Conservation (phyloP, 2,888 invertebrate genomes). For the Hermaeophaga mercurialis region DNA sequence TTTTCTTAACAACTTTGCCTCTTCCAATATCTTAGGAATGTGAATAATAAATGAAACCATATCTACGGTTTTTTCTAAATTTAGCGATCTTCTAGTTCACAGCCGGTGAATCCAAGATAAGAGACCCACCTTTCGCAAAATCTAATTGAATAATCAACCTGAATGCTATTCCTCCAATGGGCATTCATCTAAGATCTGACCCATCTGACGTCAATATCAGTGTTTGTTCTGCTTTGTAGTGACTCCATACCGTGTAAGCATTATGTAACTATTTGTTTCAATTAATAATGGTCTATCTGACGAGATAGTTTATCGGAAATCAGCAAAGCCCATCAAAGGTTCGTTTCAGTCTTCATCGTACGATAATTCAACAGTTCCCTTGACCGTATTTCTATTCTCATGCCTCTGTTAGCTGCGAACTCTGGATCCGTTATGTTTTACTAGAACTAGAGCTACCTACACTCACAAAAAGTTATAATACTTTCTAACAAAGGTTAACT, state of each 20-base stretch:
- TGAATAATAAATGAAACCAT: too few relatives aligned
- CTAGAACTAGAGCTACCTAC: background rate
- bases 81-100: too few relatives aligned
- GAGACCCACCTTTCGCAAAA: background rate
- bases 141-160: too few relatives aligned
- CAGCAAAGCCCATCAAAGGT: constrained; percentile 24
- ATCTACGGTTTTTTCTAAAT: too few relatives aligned
- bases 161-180: too few relatives aligned
- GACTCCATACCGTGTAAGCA: constrained; percentile 20
- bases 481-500: too few relatives aligned
- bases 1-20: too few relatives aligned
- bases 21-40: too few relatives aligned
- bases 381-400: constrained; percentile 22
- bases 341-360: constrained; percentile 19
- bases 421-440: constrained; percentile 2
- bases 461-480: background rate
- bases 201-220: background rate
- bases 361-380: constrained; percentile 16
- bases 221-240: constrained; percentile 15
- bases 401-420: constrained; percentile 17
- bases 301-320: constrained; percentile 28
- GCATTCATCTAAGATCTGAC: background rate
- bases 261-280: constrained; percentile 27
- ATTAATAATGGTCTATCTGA: constrained; percentile 28
- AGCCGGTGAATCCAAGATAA: too few relatives aligned